Evolutionary conservation across 2,888 invertebrate genomes (phyloP).

Genomic region (Tiliacea citrago): DNA sequence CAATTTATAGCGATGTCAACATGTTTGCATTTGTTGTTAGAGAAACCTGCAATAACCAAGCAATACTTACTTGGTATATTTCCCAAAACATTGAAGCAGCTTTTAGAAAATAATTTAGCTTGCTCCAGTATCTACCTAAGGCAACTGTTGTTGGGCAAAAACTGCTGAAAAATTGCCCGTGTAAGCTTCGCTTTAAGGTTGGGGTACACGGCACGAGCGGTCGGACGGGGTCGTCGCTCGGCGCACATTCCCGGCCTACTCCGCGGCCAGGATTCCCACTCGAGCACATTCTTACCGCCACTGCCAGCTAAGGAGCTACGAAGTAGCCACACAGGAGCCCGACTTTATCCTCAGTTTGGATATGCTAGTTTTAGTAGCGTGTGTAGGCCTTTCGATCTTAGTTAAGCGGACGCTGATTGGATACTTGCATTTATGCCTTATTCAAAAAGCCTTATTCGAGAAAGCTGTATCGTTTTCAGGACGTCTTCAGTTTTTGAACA

Average conservation of each 20-base stretch:
- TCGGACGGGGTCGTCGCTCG: slow-evolving; percentile 82
- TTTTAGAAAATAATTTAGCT: not conserved
- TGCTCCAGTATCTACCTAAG: not conserved
- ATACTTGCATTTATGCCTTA: not conserved
- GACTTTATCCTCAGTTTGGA: slow-evolving; percentile 32
- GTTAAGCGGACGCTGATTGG: not conserved
- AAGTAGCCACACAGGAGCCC: slow-evolving; percentile 52
- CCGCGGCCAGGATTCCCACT: slow-evolving; percentile 80
- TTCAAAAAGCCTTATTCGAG: not conserved
- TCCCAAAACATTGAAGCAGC: not conserved
- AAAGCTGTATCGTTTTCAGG: not conserved
- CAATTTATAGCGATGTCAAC: not conserved
- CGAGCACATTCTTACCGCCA: slow-evolving; percentile 82
- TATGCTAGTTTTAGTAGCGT: slow-evolving; percentile 34
- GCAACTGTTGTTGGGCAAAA: not conserved
- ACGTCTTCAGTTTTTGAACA: not conserved
- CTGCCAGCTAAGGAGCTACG: slow-evolving; percentile 72
- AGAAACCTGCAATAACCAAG: not conserved
- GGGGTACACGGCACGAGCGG: slow-evolving; percentile 68
- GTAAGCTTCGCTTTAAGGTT: slow-evolving; percentile 44
- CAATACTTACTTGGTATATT: not conserved
- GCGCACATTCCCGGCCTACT: slow-evolving; percentile 75
- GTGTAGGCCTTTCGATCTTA: not conserved
- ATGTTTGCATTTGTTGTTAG: slow-evolving; percentile 1
- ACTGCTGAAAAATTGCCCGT: slow-evolving; percentile 26